Percentiles rank a stretch among this genome's conserved stretches.
Conservation (phyloP, 2,113 vertebrate species). For the Microtus montanus region DNA sequence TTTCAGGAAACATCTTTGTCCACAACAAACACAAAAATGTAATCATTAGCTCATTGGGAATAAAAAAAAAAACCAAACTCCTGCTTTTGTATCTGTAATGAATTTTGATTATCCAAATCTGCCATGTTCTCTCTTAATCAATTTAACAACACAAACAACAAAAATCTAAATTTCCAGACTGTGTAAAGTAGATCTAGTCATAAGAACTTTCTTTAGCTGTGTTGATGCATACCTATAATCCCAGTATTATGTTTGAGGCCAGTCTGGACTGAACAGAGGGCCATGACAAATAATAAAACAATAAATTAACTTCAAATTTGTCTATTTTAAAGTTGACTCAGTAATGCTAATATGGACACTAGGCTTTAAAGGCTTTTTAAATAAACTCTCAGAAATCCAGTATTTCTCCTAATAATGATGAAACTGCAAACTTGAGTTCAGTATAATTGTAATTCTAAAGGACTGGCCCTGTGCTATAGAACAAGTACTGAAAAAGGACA, state of each 20-base stretch:
- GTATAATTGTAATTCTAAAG: neutral
- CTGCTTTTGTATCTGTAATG: conserved; percentile 30
- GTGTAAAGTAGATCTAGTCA: neutral
- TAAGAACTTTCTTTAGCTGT: conserved; percentile 29
- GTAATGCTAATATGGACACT: neutral
- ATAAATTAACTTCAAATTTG: neutral
- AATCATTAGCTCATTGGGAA: neutral
- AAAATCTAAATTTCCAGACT: neutral
- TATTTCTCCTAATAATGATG: conserved; percentile 18
- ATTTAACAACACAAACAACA: neutral
- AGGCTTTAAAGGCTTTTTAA: neutral
- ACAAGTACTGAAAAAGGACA: neutral
- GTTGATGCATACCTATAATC: neutral
- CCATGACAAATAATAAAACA: neutral
- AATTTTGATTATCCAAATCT: conserved; percentile 43
- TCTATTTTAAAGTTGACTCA: conserved; percentile 23
- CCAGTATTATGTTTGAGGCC: neutral
- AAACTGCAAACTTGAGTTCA: neutral
- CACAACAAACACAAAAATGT: conserved; percentile 39
- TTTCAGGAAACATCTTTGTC: conserved; percentile 24
- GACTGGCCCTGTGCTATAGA: neutral
- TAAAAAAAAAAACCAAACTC: neutral
- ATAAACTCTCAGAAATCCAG: neutral
- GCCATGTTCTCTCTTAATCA: neutral
- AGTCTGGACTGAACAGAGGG: neutral